phyloP scores from a whole-genome alignment of 2,888 invertebrate genomes.

The Torymus texanus region DNA sequence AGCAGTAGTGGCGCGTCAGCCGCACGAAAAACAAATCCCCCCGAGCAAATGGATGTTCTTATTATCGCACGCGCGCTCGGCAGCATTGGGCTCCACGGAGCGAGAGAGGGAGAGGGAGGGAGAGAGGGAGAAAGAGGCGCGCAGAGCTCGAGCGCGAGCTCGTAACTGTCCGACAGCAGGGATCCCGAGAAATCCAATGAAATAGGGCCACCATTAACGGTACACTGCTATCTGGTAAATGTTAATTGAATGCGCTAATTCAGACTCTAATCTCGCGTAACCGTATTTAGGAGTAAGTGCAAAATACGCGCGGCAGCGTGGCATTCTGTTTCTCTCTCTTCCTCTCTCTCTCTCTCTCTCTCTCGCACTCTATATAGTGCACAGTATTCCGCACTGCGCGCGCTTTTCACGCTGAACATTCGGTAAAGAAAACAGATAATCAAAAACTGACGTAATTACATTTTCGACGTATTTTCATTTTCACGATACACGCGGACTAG shows the following conservation, averaged over 20 bases:
- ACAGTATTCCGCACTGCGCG: conserved; percentile 60
- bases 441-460: conserved; percentile 43
- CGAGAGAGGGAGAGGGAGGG: conserved; percentile 14
- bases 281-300: conserved; percentile 71
- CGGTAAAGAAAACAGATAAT: conserved; percentile 33
- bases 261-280: conserved; percentile 70
- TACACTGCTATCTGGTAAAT: conserved; percentile 64
- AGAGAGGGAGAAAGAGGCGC: conserved; percentile 14
- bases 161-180: conserved; percentile 41
- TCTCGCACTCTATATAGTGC: conserved; percentile 39
- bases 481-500: not conserved
- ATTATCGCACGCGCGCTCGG: conserved; percentile 56
- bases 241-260: conserved; percentile 74
- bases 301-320: conserved; percentile 64
- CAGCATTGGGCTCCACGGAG: not conserved
- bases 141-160: not conserved
- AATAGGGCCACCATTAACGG: conserved; percentile 65
- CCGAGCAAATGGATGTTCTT: conserved; percentile 57
- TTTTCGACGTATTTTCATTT: no score
- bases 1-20: not conserved
- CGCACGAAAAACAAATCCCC: conserved; percentile 54
- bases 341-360: no score
- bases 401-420: conserved; percentile 5
- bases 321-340: no score
- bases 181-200: conserved; percentile 68